Evolutionary conservation across 1,140 invertebrate genomes (phyloP), one percentile per base, ranked within the genome.

Genomic region (Zaprionus lachaisei): DNA sequence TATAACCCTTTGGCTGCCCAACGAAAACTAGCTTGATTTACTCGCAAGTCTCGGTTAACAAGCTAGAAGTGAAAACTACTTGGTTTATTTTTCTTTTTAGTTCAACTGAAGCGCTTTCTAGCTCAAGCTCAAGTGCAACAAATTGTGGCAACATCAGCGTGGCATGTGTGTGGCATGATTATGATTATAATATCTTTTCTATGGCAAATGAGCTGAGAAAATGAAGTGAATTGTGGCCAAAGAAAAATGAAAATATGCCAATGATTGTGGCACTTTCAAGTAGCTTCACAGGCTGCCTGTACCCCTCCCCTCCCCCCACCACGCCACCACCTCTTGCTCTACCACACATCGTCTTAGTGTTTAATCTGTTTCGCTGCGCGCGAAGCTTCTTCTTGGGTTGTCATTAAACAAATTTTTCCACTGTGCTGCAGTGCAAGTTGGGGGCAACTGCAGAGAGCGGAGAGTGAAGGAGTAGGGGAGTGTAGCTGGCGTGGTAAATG

Each of bases 191-290:
- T 67, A 22, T 57, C 54, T 14, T 67, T 2, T 57, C 37, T 14
- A 47, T 67, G 57, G 58, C 44, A 41, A 54, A 82, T 67, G 54
- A 61, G 54, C 65, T 69, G 55, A 47, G 28, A 58, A 60, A 67
- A 61, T 62, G 12, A 49, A 37, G 38, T 2, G 57, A 34, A 34
- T 34, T 34, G 31, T 9, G 11, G 31, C 9, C 31, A 54, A 24
- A 72, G 24, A 60, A 61, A 51, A 54, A 65, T 51, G 57, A 61
- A 69, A 78, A 74, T 70, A 78, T 77, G 71, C 71, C 76, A 78
- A 78, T 78, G 76, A 74, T 74, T 75, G 72, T 78, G 76, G 67
- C 76, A 78, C 65, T 64, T 78, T 78, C 71, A 78, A 78, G 76
- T 78, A 37, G 49, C 12, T 63, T 17, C 12, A 6, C 60, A 24